Evolutionary conservation across 2,888 invertebrate genomes (phyloP), one percentile per base, ranked within the genome.

Genomic region (Herminia tarsipennalis): DNA sequence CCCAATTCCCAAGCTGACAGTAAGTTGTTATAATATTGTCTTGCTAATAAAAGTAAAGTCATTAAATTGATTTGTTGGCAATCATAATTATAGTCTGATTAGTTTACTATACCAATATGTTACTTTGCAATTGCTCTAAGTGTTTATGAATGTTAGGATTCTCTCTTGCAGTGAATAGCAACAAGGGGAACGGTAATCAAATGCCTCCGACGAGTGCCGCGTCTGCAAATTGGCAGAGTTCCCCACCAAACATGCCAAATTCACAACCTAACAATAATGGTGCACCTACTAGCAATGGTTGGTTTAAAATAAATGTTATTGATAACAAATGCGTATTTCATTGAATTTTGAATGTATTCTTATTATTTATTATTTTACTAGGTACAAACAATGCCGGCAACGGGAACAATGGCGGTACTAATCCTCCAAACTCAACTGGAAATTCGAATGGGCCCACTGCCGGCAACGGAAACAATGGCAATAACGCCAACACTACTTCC

Each of bases 401-500:
- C 56, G 88, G 88, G 27, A 88, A 81, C 62, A 83, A 81, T 61
- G 86, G 87, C 59, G 90, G 86, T 20, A 92, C 85, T 67, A 93
- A 92, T 58, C 92, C 88, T 27, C 72, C 87, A 14, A 88, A 81
- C 64, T 73, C 87, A 4, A 66, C 74, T 43, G 80, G 80, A 12
- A 89, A 80, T 66, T 68, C 84, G 32, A 89, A 88, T 50, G 85
- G 86, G 24, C 83, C 83, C 10, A 70, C 85, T 3, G 73, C 80
- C 22, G 78, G 78, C 37, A 88, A 86, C 57, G 88, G 86, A 13
- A 86, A 78, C 69, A 88, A 88, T 67, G 92, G 92, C 47, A 87
- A 85, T 70, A 87, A 81, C 63, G 87, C 90, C 70, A 93, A 92
- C 64, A 93, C 91, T 66, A 93, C 94, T 55, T 94, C 93, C 68